Evolutionary conservation across 2,113 vertebrate species (phyloP).

Genomic region (Pleuronectes platessa): DNA sequence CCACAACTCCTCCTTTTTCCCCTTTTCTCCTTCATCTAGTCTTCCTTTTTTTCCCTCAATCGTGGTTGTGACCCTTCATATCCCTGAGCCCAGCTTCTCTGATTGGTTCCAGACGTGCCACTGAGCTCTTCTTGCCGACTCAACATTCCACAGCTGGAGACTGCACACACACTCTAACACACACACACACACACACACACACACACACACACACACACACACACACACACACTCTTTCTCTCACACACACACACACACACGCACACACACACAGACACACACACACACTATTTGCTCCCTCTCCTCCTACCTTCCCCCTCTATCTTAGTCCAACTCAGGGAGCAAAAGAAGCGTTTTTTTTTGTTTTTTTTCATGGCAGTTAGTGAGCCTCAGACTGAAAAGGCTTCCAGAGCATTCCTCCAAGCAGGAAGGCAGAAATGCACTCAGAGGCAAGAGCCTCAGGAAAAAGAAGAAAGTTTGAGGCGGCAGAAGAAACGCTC

Average conservation of each 20-base stretch:
- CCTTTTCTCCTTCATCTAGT: slow-evolving; percentile 31
- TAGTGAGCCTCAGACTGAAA: slow-evolving; percentile 65
- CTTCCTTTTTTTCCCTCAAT: slow-evolving; percentile 10
- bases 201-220: too few relatives aligned
- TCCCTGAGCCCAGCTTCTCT: slow-evolving; percentile 68
- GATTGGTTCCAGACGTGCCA: slow-evolving; percentile 83
- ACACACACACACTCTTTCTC: not conserved
- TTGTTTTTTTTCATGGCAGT: slow-evolving; percentile 35
- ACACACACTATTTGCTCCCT: slow-evolving; percentile 20
- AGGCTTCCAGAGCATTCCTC: slow-evolving; percentile 69
- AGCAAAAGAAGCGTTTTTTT: slow-evolving; percentile 37
- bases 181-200: slow-evolving; percentile 21
- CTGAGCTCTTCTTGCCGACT: slow-evolving; percentile 83
- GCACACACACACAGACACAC: slow-evolving; percentile 4
- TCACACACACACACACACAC: too few relatives aligned
- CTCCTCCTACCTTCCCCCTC: slow-evolving; percentile 63
- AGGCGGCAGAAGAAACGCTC: slow-evolving; percentile 22
- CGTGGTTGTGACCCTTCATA: slow-evolving; percentile 58
- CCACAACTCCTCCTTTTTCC: slow-evolving; percentile 21
- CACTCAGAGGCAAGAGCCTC: slow-evolving; percentile 32
- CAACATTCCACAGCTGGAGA: slow-evolving; percentile 83
- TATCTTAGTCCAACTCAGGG: slow-evolving; percentile 51
- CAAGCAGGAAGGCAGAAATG: slow-evolving; percentile 52
- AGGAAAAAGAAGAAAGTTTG: slow-evolving; percentile 40
- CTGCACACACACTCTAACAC: slow-evolving; percentile 52